Evolutionary conservation across 2,797 vertebrate species (phyloP), one percentile per base, ranked within the genome.

Genomic region (Poeciliopsis turneri): DNA sequence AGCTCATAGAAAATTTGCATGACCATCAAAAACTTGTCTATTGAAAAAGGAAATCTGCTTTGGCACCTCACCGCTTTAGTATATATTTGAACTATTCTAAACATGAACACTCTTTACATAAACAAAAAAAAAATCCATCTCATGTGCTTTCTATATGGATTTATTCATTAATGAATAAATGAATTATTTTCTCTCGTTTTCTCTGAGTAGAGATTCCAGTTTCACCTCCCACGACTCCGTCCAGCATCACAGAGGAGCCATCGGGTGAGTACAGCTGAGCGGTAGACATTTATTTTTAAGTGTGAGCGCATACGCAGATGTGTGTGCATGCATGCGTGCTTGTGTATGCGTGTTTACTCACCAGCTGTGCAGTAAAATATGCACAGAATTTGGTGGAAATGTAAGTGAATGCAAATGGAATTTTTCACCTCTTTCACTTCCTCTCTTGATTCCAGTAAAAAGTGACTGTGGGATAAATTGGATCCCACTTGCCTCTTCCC

Each of bases 211-310:
- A 99, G 95, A 99, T 99, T 89, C 98, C 98, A 0, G 95, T 97
- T 0, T 96, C 96, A 0, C 97, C 97, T 0, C 97, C 96, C 0
- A 97, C 97, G 41, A 98, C 98, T 0, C 92, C 96, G 0, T 94
- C 97, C 87, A 98, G 96, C 95, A 97, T 96, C 78, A 95, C 97
- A 0, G 97, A 98, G 85, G 97, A 98, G 79, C 97, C 97, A 0
- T 96, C 97, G 95, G 98, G 98, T 99, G 95, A 75, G 91, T 87
- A 23, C 97, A 95, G 98, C 98, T 99, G 95, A 74, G 49, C 6
- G 18, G 15, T 45, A 25, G 39, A 41, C 66, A 43, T 69, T 69
- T 13, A n/a, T 69, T 69, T 69, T 13, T 1, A 68, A n/a, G 33
- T 66, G 61, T 66, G 2, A 10, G 16, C 11, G 61, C 30, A 7